Evolutionary conservation across 2,113 vertebrate species (phyloP).

Genomic region (Megatriorchis doriae): DNA sequence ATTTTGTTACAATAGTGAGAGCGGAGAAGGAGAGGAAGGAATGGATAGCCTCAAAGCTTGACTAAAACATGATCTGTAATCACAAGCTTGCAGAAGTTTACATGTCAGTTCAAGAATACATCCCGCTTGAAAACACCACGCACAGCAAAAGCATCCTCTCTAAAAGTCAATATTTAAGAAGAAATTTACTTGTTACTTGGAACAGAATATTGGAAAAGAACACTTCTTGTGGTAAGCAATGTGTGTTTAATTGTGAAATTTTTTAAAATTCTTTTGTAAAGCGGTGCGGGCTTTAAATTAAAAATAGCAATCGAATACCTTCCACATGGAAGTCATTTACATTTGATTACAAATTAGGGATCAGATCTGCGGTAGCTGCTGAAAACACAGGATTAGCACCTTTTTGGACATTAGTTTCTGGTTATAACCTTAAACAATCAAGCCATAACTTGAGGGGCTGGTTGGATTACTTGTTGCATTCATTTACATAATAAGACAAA

Average conservation of each 20-base stretch:
- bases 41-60: neutral
- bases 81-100: neutral
- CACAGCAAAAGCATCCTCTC: conserved; percentile 11
- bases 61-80: neutral
- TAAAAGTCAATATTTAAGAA: neutral
- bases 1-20: neutral
- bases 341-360: neutral
- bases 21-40: neutral
- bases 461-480: conserved; percentile 70
- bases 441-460: conserved; percentile 40
- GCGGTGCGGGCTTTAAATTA: neutral
- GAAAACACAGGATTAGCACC: conserved; percentile 66
- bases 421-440: conserved; percentile 57
- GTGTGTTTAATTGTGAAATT: neutral
- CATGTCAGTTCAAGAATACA: neutral
- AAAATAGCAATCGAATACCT: neutral
- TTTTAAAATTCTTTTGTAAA: neutral
- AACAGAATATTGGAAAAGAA: neutral
- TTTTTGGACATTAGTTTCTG: conserved; percentile 47
- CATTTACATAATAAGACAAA: conserved; percentile 66
- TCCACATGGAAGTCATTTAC: neutral
- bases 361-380: conserved; percentile 46
- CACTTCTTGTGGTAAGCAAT: neutral
- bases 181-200: neutral
- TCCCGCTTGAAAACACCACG: neutral